phyloP scores from a whole-genome alignment of 1,140 invertebrate genomes.

The Laodelphax striatellus region DNA sequence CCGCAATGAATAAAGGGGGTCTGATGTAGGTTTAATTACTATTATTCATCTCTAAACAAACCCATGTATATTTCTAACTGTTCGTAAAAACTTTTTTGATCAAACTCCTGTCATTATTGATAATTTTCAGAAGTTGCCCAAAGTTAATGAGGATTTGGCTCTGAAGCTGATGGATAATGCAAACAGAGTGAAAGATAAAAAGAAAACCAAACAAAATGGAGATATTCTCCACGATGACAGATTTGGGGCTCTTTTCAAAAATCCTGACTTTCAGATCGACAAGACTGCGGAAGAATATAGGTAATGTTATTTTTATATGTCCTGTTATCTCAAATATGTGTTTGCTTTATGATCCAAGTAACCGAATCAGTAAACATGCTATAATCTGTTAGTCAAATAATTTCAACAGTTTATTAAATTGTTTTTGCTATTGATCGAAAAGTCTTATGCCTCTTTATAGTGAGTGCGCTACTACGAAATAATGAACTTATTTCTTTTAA shows the following conservation, averaged over 20 bases:
- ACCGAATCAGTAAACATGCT: too few species aligned
- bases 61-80: too few species aligned
- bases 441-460: too few species aligned
- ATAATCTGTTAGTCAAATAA: slow-evolving; percentile 1
- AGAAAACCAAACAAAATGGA: slow-evolving; percentile 45
- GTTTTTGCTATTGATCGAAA: too few species aligned
- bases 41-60: too few species aligned
- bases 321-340: background rate
- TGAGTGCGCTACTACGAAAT: too few species aligned
- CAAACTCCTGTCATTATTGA: too few species aligned
- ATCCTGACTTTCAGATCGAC: slow-evolving; percentile 90
- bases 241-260: slow-evolving; percentile 81
- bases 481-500: too few species aligned
- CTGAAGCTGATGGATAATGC: slow-evolving; percentile 61
- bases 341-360: background rate
- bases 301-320: slow-evolving; percentile 15
- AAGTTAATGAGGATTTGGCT: slow-evolving; percentile 76
- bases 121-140: slow-evolving; percentile 49
- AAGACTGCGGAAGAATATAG: slow-evolving; percentile 73
- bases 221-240: slow-evolving; percentile 73
- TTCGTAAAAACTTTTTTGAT: too few species aligned
- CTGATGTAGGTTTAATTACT: too few species aligned
- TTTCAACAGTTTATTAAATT: too few species aligned
- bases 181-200: slow-evolving; percentile 46
- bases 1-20: too few species aligned